phyloP scores from a whole-genome alignment of 2,797 vertebrate species.

The Geotrypetes seraphini region DNA sequence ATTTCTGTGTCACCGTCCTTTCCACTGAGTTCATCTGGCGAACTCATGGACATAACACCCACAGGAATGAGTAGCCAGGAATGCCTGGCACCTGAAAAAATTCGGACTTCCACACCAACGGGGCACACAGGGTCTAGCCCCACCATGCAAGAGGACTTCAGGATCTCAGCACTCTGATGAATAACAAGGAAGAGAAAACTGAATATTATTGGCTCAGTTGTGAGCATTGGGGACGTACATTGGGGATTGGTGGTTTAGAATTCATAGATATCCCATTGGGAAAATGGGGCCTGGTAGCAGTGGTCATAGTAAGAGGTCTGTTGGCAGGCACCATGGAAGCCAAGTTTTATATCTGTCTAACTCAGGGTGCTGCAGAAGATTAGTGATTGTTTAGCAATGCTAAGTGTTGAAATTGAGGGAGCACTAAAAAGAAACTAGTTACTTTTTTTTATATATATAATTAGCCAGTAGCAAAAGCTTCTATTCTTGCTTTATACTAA shows the following conservation, averaged over 20 bases:
- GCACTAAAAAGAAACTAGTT: no score
- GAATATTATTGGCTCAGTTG: neutral
- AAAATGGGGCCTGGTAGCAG: no score
- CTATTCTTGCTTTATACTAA: no score
- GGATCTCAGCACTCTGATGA: constrained; percentile 58
- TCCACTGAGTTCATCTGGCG: constrained; percentile 88
- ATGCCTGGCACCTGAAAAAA: constrained; percentile 65
- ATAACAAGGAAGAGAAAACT: neutral
- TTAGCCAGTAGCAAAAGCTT: no score
- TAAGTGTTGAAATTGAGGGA: no score
- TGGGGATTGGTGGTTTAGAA: neutral
- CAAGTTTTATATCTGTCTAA: no score
- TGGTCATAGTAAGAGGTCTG: no score
- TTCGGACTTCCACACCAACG: constrained; percentile 69
- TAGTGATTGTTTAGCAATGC: no score
- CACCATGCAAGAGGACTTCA: constrained; percentile 58
- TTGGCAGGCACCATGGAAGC: no score
- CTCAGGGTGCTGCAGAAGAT: no score
- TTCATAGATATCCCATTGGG: no score
- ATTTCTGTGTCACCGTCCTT: constrained; percentile 95
- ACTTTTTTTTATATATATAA: no score
- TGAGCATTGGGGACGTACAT: neutral
- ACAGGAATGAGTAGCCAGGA: constrained; percentile 72
- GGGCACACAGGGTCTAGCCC: constrained; percentile 42
- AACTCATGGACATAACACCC: constrained; percentile 92